Conservation (phyloP, 2,888 invertebrate genomes). For the Caenorhabditis sp. region DNA sequence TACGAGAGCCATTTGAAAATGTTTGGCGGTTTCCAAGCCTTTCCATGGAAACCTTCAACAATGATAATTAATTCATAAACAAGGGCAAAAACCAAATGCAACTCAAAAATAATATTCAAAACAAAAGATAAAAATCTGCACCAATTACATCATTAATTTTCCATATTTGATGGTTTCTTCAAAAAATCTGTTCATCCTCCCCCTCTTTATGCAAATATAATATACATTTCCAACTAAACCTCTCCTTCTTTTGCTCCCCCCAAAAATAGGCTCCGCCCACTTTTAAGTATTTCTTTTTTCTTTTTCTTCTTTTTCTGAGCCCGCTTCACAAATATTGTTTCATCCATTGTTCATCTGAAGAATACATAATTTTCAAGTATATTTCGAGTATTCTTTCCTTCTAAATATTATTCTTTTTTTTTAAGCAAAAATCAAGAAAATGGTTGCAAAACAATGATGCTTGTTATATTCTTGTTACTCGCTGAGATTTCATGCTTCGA, state of each 20-base stretch:
- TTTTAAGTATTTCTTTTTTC: background rate
- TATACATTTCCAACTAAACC: background rate
- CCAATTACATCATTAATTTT: no score
- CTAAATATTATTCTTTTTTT: background rate
- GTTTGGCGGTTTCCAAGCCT: no score
- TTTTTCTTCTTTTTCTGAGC: background rate
- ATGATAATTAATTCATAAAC: no score
- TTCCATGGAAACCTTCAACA: no score
- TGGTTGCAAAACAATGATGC: background rate
- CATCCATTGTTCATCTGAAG: background rate
- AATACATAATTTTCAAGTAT: background rate
- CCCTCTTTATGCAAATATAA: background rate
- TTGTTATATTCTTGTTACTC: background rate
- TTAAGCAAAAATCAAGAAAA: background rate
- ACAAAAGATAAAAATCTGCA: background rate
- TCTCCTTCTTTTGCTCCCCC: background rate
- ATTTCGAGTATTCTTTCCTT: background rate
- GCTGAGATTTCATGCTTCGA: background rate
- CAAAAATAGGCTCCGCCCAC: background rate
- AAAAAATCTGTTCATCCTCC: background rate
- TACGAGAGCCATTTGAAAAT: no score
- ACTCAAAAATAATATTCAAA: background rate
- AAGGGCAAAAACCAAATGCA: background rate
- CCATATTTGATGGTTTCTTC: no score
- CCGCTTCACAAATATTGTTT: background rate